Base-by-base conservation (phyloP, 2,888 invertebrate genomes). In the Amblyjoppa proteus region DNA sequence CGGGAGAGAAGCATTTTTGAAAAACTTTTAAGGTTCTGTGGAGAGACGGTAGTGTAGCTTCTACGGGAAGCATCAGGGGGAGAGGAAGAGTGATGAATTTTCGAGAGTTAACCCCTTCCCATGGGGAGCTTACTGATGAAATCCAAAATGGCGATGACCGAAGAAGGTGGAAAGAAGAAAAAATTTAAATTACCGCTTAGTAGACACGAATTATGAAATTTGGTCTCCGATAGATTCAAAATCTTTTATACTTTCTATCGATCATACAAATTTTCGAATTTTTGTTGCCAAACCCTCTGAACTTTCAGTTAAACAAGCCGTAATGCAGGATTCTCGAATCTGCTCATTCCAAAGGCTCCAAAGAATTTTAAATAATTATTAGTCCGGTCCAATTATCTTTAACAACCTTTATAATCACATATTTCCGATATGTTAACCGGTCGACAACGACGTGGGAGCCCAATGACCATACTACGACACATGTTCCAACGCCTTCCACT, bases 401-500 rank as follows among this genome's bases (percentile, higher is more conserved):
- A 6, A 25, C 25, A 58, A 28, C 28, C 20, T 25, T 13, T 9
- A 49, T 16, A 16, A 16, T 49, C 45, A 16, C 45, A 4, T 28
- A 49, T 2, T 13, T 0, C 25, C 38, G 31, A 20, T 25, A 38
- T 73, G 49, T 68, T 73, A 81, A 84, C 49, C 73, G 84, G 66
- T 73, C 38, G 45, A 41, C 28, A 76, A 69, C 56, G 75, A 81
- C 28, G 38, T 69, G 51, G 51, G 71, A 68, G 73, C 61, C 73
- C 49, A 76, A 80, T 64, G 80, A 38, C 81, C 20, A 34, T 77
- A 76, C 51, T 28, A 66, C 70, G 68, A 73, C 84, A 81, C 34
- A 71, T 77, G 80, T 81, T 73, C 68, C 75, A 51, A 66, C 84
- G 83, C 70, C 56, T 80, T 41, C 73, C 56, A 78, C 68, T 70